Base-by-base conservation (phyloP, 2,113 vertebrate species). In the Brachirus orientalis region DNA sequence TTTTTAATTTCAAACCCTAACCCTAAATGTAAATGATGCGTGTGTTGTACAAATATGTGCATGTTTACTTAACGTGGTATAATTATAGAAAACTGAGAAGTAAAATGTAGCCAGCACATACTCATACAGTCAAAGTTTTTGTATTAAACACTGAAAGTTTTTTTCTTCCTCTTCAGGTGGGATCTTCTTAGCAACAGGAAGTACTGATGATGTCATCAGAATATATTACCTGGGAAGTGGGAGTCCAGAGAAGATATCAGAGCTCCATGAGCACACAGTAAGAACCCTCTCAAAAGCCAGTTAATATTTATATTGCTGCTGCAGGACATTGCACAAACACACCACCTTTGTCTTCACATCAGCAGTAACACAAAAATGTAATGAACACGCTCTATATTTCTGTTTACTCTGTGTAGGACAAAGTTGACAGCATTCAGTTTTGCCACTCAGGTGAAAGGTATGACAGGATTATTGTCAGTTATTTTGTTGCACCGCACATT, bases 401-500 rank as follows among this genome's bases (percentile, higher is more conserved):
- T 40, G 7, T 35, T 36, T 0, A 14, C n/a, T 28, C 51, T 37
- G 59, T 89, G 18, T 55, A 99, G 98, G 97, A 98, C 84, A 98
- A 98, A 93, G 97, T 99, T 61, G 98, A 99, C 87, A 99, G 97
- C 86, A 98, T 99, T 81, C 96, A 98, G 28, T 99, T 98, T 86
- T 96, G 95, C 84, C 96, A 98, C 84, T 92, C 80, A 33, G 94
- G 95, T 74, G 94, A 99, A 83, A 94, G 98, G 98, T 99, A 87
- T 35, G 9, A 19, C 36, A 14, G 9, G 40, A 13, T 51, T 48
- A 54, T 28, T 14, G 3, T 44, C 4, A 8, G 12, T 51, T 40
- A 3, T 54, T n/a, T 1, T 22, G 2, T 55, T 28, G 4, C 13
- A 16, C 1, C 8, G 16, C 20, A 1, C 0, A 7, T 36, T 37